These are phyloP conservation scores for Pyrrhura leucotis DNA, from an alignment of 2,797 vertebrate species.

Conservation along the genomic window DNA sequence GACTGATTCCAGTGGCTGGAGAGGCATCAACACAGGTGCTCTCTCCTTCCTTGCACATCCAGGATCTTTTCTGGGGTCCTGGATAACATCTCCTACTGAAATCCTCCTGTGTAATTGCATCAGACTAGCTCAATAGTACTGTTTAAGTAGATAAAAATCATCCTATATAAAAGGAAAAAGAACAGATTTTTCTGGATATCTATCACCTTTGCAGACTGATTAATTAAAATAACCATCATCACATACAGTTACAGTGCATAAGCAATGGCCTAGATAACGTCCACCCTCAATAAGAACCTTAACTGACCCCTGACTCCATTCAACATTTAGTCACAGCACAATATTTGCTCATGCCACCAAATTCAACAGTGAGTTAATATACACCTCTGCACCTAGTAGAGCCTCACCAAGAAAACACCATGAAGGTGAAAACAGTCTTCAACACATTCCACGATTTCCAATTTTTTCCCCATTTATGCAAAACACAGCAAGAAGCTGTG, in stretches of 20 bases:
- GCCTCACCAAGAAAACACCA: neutral
- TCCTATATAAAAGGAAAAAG: neutral
- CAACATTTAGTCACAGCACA: neutral
- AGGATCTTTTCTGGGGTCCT: neutral
- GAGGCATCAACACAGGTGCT: neutral
- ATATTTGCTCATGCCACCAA: neutral
- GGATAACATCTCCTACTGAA: neutral
- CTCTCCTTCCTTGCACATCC: neutral
- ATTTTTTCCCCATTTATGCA: neutral
- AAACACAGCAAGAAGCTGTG: neutral
- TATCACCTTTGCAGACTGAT: neutral
- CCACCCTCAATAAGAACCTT: neutral
- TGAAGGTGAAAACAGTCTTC: neutral
- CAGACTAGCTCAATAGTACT: neutral
- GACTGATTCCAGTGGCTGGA: neutral
- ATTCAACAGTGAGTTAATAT: neutral
- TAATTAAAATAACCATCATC: neutral
- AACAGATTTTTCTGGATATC: neutral
- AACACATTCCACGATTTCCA: neutral
- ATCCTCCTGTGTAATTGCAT: neutral
- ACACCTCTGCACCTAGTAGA: rapidly evolving
- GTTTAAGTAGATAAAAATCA: neutral
- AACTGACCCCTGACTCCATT: neutral
- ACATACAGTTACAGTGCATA: neutral
- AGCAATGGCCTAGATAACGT: neutral